Evolutionary conservation across 2,113 vertebrate genomes (phyloP), one percentile per base, ranked within the genome.

Genomic region (Eidolon helvum): DNA sequence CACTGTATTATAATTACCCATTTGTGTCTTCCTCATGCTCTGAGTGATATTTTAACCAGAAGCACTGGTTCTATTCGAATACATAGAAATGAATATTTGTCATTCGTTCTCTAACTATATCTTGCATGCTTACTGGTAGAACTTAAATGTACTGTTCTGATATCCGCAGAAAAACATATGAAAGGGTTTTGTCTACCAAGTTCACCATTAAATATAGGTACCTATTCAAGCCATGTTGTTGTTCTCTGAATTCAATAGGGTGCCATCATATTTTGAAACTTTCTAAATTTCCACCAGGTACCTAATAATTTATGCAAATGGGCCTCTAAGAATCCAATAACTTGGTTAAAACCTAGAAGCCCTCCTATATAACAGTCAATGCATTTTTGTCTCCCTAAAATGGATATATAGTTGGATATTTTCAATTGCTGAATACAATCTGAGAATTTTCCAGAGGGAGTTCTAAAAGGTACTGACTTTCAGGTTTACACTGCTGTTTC

Each of bases 281-380:
- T 86, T 65, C 59, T 75, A 16, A 55, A 79, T 88, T 86, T 80
- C 33, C 11, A 89, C 88, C 45, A 59, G n/a, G 28, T 77, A 65
- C 28, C 21, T 28, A 63, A 90, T 10, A 68, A 43, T 45, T 87
- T 50, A 84, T 69, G 43, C 18, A 92, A 87, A 96, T 48, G 2
- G 40, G 48, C 33, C 45, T 38, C 57, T 86, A 84, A 95, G 53
- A 96, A 63, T 84, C 40, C 92, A 97, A 50, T 22, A 79, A 53
- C 4, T 40, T 40, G 28, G 50, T 80, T 33, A 85, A 90, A 93
- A 90, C 43, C 69, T 48, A 83, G 8, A 88, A 68, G 35, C 38
- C 57, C 80, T 91, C 30, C 33, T 48, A 80, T 3, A 40, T 45
- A 80, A 72, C 9, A 86, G 33, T 68, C 48, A 87, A 43, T 79